Percentiles rank a stretch among this genome's conserved stretches.
Evolutionary conservation across 2,888 invertebrate genomes (phyloP).

Genomic region (Alloplasta piceator): DNA sequence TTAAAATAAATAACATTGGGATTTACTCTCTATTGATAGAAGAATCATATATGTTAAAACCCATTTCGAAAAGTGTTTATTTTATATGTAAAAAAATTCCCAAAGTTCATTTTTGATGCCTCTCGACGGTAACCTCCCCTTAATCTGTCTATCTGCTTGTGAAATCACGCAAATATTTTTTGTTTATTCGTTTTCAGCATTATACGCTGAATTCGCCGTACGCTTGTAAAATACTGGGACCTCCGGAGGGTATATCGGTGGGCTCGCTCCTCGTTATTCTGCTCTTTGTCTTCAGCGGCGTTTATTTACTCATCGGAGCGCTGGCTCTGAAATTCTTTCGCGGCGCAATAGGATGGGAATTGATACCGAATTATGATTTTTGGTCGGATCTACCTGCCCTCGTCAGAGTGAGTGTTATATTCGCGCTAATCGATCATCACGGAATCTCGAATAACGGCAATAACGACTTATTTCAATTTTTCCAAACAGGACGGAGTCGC

Average conservation of each 20-base stretch:
- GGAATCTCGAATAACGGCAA: no score
- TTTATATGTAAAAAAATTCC: no score
- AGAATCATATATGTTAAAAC: no score
- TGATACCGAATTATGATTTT: constrained; percentile 90
- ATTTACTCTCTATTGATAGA: no score
- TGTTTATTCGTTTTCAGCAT: constrained; percentile 59
- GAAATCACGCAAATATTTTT: background rate
- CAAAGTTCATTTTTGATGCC: no score
- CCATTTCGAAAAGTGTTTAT: no score
- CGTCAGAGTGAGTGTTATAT: constrained; percentile 87
- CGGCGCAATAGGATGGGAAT: constrained; percentile 89
- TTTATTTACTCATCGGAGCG: constrained; percentile 88
- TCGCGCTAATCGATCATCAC: no score
- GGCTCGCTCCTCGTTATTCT: constrained; percentile 88
- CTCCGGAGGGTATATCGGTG: constrained; percentile 84
- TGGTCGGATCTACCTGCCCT: constrained; percentile 89
- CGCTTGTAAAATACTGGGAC: constrained; percentile 83
- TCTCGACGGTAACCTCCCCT: background rate
- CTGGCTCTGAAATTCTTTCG: constrained; percentile 87
- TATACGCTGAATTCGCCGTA: constrained; percentile 83
- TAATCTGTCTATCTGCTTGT: background rate
- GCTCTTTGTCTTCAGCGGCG: constrained; percentile 85
- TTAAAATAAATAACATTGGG: no score
- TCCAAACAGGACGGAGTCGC: constrained; percentile 87
- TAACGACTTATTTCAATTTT: background rate